Conservation (phyloP, 2,888 invertebrate genomes). For the Drosophila mimica region DNA sequence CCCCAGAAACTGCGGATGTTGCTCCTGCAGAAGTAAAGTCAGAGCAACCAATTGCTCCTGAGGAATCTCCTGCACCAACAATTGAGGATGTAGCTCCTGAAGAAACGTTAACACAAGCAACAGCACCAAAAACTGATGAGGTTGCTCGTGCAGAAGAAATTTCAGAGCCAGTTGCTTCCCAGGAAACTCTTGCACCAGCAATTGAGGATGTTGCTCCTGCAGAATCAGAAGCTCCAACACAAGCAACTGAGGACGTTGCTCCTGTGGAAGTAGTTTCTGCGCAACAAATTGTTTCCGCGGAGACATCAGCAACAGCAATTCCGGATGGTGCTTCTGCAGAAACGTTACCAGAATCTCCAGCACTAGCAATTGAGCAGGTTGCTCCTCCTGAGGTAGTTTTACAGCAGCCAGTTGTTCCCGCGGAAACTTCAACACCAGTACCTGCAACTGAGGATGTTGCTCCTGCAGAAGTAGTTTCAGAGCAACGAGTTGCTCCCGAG, state of each 20-base stretch:
- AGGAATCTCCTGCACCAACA: not conserved
- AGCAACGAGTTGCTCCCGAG: not conserved
- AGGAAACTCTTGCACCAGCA: too few species aligned
- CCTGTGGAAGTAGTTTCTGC: not conserved
- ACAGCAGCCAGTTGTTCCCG: not conserved
- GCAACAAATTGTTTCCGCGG: not conserved
- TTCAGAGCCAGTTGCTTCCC: not conserved
- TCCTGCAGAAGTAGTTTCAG: not conserved
- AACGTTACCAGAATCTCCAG: too few species aligned
- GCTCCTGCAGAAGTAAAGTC: not conserved
- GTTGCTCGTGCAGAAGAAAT: not conserved
- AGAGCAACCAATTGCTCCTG: not conserved
- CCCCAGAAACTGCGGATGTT: not conserved
- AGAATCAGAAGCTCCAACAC: not conserved
- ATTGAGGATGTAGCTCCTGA: not conserved
- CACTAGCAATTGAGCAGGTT: too few species aligned
- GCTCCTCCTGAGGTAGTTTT: too few species aligned
- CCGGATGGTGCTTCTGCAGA: not conserved
- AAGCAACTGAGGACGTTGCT: not conserved
- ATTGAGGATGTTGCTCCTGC: slow-evolving; percentile 1
- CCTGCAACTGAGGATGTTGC: not conserved
- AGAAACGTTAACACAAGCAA: not conserved
- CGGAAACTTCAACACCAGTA: not conserved
- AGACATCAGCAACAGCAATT: not conserved
- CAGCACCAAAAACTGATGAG: not conserved